phyloP scores from a whole-genome alignment of 2,797 vertebrate genomes.

The Telmatherina bonti region DNA sequence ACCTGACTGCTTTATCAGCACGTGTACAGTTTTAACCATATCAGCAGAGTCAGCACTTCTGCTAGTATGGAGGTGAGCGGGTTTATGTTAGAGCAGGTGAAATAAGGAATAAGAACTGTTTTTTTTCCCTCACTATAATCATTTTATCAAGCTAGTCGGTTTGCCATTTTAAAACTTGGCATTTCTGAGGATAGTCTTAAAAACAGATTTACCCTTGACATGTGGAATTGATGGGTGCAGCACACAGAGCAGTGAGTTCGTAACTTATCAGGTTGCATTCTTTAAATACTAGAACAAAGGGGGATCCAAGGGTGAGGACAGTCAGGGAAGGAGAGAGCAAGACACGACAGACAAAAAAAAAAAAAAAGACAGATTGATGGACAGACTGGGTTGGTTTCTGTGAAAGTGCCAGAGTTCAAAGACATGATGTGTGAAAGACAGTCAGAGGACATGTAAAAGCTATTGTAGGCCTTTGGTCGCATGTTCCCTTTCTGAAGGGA shows the following conservation, averaged over 20 bases:
- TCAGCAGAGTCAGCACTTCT: constrained; percentile 55
- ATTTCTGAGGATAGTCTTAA: constrained; percentile 22
- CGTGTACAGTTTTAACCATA: constrained; percentile 29
- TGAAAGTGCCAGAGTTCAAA: constrained; percentile 24
- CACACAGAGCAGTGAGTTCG: background rate
- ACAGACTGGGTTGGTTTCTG: constrained; percentile 20
- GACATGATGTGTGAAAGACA: constrained; percentile 25
- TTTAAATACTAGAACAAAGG: constrained; percentile 6
- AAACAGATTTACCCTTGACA: background rate
- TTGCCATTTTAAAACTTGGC: background rate
- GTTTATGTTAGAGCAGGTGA: constrained; percentile 5
- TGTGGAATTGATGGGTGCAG: constrained; percentile 7
- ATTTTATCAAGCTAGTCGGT: background rate
- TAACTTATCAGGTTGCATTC: constrained; percentile 28
- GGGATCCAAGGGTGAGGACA: constrained; percentile 3
- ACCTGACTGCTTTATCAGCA: constrained; percentile 36
- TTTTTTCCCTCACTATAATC: constrained; percentile 18
- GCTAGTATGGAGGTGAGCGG: constrained; percentile 9
- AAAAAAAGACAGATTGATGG: constrained; percentile 1
- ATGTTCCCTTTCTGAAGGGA: constrained; percentile 31
- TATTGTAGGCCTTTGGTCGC: constrained; percentile 41
- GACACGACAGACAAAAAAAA: background rate
- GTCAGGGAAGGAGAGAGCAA: background rate
- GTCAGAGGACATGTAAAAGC: constrained; percentile 31
- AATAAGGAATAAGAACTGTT: constrained; percentile 15